Percentiles rank a stretch among this genome's conserved stretches.
phyloP scores from a whole-genome alignment of 2,888 invertebrate genomes.

The Drosophila sordidula region DNA sequence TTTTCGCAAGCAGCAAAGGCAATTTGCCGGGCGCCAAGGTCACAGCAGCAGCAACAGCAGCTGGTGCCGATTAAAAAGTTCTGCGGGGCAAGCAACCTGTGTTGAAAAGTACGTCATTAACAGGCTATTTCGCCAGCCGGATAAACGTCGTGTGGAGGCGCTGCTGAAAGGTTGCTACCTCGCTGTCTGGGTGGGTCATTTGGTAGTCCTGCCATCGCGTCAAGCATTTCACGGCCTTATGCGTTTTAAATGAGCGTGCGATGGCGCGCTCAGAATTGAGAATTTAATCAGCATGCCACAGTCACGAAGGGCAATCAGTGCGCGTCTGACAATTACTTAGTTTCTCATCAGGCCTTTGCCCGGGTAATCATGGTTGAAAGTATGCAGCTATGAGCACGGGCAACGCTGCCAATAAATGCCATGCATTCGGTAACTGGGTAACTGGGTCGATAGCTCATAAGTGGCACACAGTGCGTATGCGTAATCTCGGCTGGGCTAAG shows the following conservation, averaged over 20 bases:
- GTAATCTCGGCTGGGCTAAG: constrained; percentile 14
- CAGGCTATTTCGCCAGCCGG: constrained; percentile 72
- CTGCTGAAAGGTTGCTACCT: not conserved
- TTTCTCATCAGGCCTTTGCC: constrained; percentile 19
- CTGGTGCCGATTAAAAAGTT: constrained; percentile 39
- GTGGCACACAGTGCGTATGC: constrained; percentile 30
- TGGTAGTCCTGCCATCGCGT: constrained; percentile 49
- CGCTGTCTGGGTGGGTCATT: constrained; percentile 47
- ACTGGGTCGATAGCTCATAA: constrained; percentile 34
- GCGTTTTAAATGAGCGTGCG: constrained; percentile 64
- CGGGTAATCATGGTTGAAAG: constrained; percentile 21
- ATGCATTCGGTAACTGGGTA: constrained; percentile 24
- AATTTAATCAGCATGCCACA: constrained; percentile 61
- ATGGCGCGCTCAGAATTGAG: constrained; percentile 47
- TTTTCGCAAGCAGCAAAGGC: constrained; percentile 40
- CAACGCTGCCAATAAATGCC: constrained; percentile 19
- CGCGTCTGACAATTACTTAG: constrained; percentile 43
- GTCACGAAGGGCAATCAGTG: constrained; percentile 45
- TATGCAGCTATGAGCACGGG: not conserved
- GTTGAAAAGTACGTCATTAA: constrained; percentile 78
- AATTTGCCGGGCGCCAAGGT: constrained; percentile 49
- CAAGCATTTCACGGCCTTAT: constrained; percentile 60
- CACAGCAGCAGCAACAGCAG: constrained; percentile 22
- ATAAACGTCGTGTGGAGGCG: constrained; percentile 36
- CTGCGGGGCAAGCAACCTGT: constrained; percentile 44